phyloP scores from a whole-genome alignment of 2,113 vertebrate species.

The Ptilonorhynchus violaceus region DNA sequence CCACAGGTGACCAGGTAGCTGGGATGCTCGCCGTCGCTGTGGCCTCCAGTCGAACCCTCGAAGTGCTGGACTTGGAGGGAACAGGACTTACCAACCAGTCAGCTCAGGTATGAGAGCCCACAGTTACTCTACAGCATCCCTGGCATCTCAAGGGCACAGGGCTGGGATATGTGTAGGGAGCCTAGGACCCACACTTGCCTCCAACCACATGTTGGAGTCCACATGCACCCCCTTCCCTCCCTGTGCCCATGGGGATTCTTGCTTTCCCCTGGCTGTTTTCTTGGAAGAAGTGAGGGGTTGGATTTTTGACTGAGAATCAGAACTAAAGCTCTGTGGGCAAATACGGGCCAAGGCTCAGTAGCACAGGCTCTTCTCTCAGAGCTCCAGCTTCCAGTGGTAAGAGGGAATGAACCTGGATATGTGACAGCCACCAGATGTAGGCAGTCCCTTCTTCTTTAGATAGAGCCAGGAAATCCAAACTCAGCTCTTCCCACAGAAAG shows the following conservation, averaged over 20 bases:
- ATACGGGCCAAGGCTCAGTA: neutral
- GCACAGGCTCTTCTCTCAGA: neutral
- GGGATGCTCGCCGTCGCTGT: slow-evolving; percentile 94
- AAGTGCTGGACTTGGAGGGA: slow-evolving; percentile 93
- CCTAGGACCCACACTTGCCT: neutral
- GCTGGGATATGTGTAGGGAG: neutral
- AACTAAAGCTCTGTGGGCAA: neutral
- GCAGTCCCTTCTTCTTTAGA: neutral
- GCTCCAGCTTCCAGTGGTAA: neutral
- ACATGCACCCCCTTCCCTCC: neutral
- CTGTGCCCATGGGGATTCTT: neutral
- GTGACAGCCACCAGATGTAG: neutral
- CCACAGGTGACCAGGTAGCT: slow-evolving; percentile 90
- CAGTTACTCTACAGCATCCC: neutral
- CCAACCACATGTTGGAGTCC: fast-evolving
- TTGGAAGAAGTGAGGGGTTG: neutral
- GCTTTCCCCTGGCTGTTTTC: neutral
- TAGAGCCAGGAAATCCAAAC: neutral
- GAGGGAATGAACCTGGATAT: neutral
- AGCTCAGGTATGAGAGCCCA: slow-evolving; percentile 81
- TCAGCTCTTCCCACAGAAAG: neutral
- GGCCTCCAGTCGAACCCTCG: slow-evolving; percentile 92
- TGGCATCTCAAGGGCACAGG: neutral
- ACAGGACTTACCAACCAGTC: slow-evolving; percentile 94
- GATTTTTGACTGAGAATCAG: neutral